Percentiles rank a stretch among this genome's conserved stretches.
These are phyloP conservation scores for Jaculus jaculus DNA, from an alignment of 2,113 vertebrate species.

Conservation along the genomic window DNA sequence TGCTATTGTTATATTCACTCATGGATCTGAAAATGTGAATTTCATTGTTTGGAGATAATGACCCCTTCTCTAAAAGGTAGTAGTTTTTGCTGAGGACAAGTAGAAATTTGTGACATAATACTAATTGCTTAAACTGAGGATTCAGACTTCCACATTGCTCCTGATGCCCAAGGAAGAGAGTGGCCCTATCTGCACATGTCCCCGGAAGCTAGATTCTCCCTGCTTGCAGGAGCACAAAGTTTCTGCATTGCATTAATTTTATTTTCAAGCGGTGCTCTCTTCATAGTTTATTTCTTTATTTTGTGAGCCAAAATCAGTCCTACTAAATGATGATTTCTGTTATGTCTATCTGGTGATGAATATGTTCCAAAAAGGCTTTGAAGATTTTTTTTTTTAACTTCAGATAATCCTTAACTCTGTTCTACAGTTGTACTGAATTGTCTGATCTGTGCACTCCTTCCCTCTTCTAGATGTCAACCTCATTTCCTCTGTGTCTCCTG, in stretches of 20 bases:
- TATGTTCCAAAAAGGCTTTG: background rate
- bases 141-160: background rate
- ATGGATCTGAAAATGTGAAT: background rate
- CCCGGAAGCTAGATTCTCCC: background rate
- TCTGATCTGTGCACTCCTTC: background rate
- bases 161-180: background rate
- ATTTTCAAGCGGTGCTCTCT: background rate
- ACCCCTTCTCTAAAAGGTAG: background rate
- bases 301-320: background rate
- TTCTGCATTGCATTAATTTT: background rate
- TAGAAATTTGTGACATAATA: background rate
- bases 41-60: background rate
- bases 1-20: background rate
- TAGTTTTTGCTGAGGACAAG: constrained; percentile 4
- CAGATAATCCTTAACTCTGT: background rate
- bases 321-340: background rate
- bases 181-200: no score
- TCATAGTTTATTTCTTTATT: constrained; percentile 14
- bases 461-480: background rate
- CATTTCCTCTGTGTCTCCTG: background rate
- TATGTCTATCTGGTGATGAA: background rate
- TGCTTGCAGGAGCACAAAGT: background rate
- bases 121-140: background rate
- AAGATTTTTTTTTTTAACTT: background rate
- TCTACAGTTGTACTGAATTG: background rate